phyloP scores from a whole-genome alignment of 37 sponge, comb jelly and placozoan species.

The Bolinopsis microptera region DNA sequence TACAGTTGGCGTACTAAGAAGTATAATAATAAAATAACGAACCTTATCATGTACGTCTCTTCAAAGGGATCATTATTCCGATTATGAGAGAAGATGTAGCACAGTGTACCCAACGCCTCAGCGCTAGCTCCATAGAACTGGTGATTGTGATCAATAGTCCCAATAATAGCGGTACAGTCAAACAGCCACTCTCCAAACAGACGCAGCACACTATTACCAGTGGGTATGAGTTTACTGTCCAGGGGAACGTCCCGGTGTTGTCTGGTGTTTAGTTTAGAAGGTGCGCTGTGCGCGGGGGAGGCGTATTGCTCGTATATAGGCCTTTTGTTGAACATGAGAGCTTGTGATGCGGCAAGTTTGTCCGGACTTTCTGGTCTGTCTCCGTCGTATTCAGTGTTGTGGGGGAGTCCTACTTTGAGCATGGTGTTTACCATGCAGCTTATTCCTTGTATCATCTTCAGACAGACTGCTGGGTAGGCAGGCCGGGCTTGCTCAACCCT shows the following conservation, averaged over 20 bases:
- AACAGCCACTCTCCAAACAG: slow-evolving; percentile 51
- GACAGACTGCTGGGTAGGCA: background rate
- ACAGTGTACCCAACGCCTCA: slow-evolving; percentile 9
- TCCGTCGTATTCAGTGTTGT: slow-evolving; percentile 32
- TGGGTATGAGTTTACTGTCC: background rate
- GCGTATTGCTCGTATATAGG: background rate
- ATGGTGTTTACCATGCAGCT: slow-evolving; percentile 35
- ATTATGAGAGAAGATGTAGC: slow-evolving; percentile 41
- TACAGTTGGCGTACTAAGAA: no score
- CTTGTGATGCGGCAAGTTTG: slow-evolving; percentile 17
- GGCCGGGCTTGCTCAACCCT: background rate
- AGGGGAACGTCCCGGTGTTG: background rate
- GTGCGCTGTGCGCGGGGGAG: background rate
- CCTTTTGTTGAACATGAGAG: background rate
- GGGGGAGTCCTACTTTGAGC: slow-evolving; percentile 30
- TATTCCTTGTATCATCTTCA: slow-evolving; percentile 19
- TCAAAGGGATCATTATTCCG: slow-evolving; percentile 20
- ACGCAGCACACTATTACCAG: slow-evolving; percentile 27
- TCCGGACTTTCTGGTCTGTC: slow-evolving; percentile 35
- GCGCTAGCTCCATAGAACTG: background rate
- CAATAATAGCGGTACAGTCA: slow-evolving; percentile 1
- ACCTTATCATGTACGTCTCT: slow-evolving; percentile 20
- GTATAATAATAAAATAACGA: no score
- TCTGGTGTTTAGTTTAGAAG: background rate
- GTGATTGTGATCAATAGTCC: slow-evolving; percentile 11